A percentile compares a stretch with the other conserved stretches of the same genome.
phyloP scores from a whole-genome alignment of 2,113 vertebrate species.

The Xiphias gladius region DNA sequence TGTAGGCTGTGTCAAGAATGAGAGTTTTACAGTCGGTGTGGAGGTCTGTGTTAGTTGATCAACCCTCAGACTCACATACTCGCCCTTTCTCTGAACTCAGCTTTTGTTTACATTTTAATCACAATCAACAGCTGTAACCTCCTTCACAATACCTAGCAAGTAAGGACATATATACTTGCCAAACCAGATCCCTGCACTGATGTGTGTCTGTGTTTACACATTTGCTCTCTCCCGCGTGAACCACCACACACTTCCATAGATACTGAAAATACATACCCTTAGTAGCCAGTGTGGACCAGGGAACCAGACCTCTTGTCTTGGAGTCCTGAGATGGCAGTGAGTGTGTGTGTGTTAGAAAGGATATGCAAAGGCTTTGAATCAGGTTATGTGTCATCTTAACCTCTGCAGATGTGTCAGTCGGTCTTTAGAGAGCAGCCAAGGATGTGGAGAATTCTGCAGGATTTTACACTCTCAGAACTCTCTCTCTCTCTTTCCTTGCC shows the following conservation, averaged over 20 bases:
- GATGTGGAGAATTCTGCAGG: conserved; percentile 53
- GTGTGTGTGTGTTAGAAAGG: conserved; percentile 60
- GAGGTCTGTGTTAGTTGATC: conserved; percentile 64
- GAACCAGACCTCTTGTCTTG: conserved; percentile 55
- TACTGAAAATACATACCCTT: conserved; percentile 65
- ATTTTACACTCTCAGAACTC: conserved; percentile 38
- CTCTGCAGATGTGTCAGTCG: conserved; percentile 59
- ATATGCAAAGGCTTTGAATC: conserved; percentile 66
- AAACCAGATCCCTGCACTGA: conserved; percentile 82
- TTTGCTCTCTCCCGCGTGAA: conserved; percentile 66
- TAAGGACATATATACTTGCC: conserved; percentile 84
- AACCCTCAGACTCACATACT: conserved; percentile 75
- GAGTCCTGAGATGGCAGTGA: conserved; percentile 58
- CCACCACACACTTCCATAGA: conserved; percentile 70
- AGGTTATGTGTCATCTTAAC: conserved; percentile 72
- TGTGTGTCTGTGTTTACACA: conserved; percentile 78
- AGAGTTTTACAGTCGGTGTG: conserved; percentile 60
- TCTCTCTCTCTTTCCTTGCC: background rate
- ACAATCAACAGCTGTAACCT: conserved; percentile 84
- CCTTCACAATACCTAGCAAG: conserved; percentile 82
- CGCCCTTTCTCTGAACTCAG: conserved; percentile 78
- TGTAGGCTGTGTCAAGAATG: conserved; percentile 25
- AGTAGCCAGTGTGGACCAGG: conserved; percentile 38
- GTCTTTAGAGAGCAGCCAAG: conserved; percentile 56
- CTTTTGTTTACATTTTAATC: conserved; percentile 86